Evolutionary conservation across 2,797 vertebrate genomes (phyloP), one percentile per base, ranked within the genome.

Genomic region (Coluber constrictor): DNA sequence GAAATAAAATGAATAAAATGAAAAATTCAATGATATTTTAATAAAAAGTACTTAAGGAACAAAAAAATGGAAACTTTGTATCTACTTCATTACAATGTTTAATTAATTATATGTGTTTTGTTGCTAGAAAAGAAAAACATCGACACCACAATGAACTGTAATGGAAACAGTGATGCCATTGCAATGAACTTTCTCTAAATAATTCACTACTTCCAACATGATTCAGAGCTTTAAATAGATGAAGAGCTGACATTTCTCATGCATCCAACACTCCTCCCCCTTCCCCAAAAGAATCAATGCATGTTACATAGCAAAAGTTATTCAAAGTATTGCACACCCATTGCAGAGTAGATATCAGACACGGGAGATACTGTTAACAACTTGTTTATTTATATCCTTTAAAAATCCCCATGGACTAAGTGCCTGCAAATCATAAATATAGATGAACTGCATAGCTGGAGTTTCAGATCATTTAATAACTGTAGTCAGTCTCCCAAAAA

Each of bases 361-460:
- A 89, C 87, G 86, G 25, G 90, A 89, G 93, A 93, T 91, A 89
- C 87, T 91, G 66, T 93, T 93, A 91, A 91, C 70, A 88, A 83
- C 90, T 93, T 91, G 90, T 93, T 91, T 93, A 93, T 93, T 93
- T 91, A 93, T 91, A 93, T 89, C 90, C 87, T 89, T 89, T 91
- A 32, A 90, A 83, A 91, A 86, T 55, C 51, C 87, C 59, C 32
- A 23, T 29, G 18, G 87, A 83, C 57, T 61, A 89, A 59, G 27
- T 66, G 87, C 66, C 70, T 86, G 51, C 47, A 86, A 56, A 91
- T 93, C 56, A 88, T 43, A 23, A 51, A 89, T 74, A 89, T 91
- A 89, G 25, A 51, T 91, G 70, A 87, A 37, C 70, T 89, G 51
- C 66, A 93, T 88, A 91, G 32, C 90, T 91, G 29, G 43, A 32